Base-by-base conservation (phyloP, 2,797 vertebrate species). In the Coregonus sp. region DNA sequence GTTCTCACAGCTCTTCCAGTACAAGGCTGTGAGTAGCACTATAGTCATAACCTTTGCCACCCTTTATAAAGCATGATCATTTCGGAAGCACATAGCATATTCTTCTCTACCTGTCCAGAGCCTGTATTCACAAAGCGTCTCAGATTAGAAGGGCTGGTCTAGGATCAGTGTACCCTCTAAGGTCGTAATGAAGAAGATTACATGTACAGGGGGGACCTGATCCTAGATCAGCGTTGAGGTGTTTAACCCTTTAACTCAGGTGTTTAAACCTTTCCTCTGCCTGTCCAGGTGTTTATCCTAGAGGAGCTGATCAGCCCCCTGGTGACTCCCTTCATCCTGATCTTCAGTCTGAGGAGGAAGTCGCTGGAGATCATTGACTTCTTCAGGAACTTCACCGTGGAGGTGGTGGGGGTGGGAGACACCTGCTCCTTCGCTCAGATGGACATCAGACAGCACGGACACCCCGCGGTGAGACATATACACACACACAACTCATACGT, bases 391-490 rank as follows among this genome's bases (percentile, higher is more conserved):
- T 99, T 99, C 88, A 99, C 97, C 0, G 97, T 99, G 80, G 98
- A 99, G 90, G 98, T 99, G 35, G 92, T 98, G 2, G 97, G 97
- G 0, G 97, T 97, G 18, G 98, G 98, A 0, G 98, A 99, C 88
- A 99, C 97, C 72, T 99, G 98, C 86, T 99, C 98, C 69, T 99
- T 99, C n/a, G 98, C 98, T 54, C 98, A 99, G 92, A 99, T 99
- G 98, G 98, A 99, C 0, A 96, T 99, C 79, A 95, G 98, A 61
- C 97, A 98, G 83, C 98, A 99, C 0, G 98, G 98, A 72, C 97
- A 99, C 86, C 98, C 98, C 0, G 95, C 96, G 85, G 96, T 97
- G 88, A 93, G 88, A 14, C n/a, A 73, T 18, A 15, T 4, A 31
- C 3, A 11, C 15, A 9, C 18, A 2, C 16, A 37, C 52, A 2